A percentile compares a stretch with the other conserved stretches of the same genome.
phyloP scores from a whole-genome alignment of 2,797 vertebrate species.

The Pteronotus mesoamericanus region DNA sequence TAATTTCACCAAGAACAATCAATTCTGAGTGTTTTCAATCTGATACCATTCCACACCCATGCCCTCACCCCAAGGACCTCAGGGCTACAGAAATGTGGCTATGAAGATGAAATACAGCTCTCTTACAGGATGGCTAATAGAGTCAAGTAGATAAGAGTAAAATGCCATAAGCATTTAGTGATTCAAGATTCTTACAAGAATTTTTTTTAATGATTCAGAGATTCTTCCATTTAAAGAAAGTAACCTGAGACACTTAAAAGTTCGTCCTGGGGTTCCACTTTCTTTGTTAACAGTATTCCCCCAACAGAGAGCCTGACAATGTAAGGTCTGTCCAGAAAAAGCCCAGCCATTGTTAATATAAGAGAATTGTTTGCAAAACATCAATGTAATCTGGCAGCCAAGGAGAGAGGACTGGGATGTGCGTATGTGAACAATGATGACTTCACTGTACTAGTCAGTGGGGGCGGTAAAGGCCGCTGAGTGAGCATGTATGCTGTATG shows the following conservation, averaged over 20 bases:
- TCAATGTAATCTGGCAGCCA: background rate
- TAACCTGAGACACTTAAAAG: background rate
- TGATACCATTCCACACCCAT: background rate
- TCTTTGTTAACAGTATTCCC: background rate
- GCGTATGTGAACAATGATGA: background rate
- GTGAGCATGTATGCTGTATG: background rate
- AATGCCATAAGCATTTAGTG: conserved; percentile 6
- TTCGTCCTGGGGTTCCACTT: background rate
- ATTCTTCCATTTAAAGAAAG: conserved; percentile 31
- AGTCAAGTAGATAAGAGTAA: background rate
- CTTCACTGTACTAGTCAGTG: background rate
- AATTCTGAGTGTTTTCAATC: background rate
- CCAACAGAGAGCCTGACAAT: background rate
- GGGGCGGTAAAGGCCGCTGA: background rate
- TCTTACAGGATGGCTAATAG: background rate
- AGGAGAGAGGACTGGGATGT: background rate
- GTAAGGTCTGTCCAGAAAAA: background rate
- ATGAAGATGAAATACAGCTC: conserved; percentile 24
- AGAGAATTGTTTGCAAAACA: background rate
- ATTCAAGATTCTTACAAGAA: conserved; percentile 14
- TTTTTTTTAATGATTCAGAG: background rate
- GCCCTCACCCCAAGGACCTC: background rate
- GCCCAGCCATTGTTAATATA: background rate
- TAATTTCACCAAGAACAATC: background rate
- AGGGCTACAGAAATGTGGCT: background rate